Evolutionary conservation across 2,888 invertebrate genomes (phyloP).

Genomic region (Steinernema carpocapsae): DNA sequence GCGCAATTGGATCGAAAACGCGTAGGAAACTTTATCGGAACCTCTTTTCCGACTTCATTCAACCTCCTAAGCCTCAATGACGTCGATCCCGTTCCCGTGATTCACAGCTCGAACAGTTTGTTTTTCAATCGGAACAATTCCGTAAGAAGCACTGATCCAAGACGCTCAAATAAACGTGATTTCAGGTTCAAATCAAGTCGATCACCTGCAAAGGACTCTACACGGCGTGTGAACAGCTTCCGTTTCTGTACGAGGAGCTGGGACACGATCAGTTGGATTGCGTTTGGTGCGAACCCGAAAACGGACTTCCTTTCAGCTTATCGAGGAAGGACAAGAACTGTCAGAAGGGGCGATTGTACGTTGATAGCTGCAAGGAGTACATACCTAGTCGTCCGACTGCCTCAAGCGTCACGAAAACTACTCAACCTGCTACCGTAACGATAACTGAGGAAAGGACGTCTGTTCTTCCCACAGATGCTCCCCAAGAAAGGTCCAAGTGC

Average conservation of each 20-base stretch:
- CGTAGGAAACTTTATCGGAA: neutral
- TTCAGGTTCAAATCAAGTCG: neutral
- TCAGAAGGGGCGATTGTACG: no score
- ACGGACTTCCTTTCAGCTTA: neutral
- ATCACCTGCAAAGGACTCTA: neutral
- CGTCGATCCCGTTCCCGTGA: constrained; percentile 4
- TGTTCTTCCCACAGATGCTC: no score
- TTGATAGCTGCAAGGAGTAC: no score
- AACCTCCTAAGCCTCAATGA: neutral
- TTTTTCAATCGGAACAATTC: constrained; percentile 5
- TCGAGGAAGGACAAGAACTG: neutral
- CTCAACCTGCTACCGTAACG: no score
- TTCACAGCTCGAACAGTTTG: neutral
- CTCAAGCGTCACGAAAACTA: no score
- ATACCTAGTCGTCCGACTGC: no score
- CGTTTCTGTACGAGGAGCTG: neutral
- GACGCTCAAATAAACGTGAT: neutral
- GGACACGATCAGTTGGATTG: neutral
- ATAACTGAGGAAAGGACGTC: no score
- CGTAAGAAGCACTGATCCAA: neutral
- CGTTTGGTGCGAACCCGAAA: neutral
- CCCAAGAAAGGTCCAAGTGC: no score
- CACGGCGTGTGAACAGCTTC: neutral
- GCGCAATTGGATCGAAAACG: neutral
- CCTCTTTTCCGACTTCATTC: neutral